Percentiles rank a stretch among this genome's conserved stretches.
These are phyloP conservation scores for Thymelicus lineola DNA, from an alignment of 2,888 invertebrate genomes.

Conservation along the genomic window DNA sequence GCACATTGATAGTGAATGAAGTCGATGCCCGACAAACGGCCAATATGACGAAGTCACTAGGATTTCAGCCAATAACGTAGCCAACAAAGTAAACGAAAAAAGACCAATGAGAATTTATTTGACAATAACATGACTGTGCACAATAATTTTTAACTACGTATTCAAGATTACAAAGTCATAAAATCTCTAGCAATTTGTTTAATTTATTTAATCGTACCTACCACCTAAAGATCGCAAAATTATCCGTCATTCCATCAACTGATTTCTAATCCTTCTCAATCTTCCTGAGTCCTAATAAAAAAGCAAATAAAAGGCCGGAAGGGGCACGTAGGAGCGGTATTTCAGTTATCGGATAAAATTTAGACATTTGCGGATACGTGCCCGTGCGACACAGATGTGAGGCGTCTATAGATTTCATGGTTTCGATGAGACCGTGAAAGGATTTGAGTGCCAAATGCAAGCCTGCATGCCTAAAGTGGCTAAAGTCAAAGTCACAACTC, in stretches of 20 bases:
- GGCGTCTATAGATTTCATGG: neutral
- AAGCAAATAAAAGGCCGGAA: conserved; percentile 53
- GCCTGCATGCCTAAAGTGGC: too few relatives aligned
- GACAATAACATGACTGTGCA: too few relatives aligned
- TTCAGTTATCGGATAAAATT: conserved; percentile 70
- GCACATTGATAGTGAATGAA: neutral
- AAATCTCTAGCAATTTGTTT: too few relatives aligned
- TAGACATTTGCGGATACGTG: conserved; percentile 67
- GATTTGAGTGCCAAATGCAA: too few relatives aligned
- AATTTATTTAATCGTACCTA: neutral
- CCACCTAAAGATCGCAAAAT: neutral
- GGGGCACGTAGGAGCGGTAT: conserved; percentile 62
- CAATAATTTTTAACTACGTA: too few relatives aligned
- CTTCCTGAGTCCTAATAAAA: conserved; percentile 37
- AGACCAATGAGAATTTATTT: too few relatives aligned
- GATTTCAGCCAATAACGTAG: too few relatives aligned
- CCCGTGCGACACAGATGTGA: conserved; percentile 2
- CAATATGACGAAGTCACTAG: too few relatives aligned
- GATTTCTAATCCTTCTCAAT: conserved; percentile 24
- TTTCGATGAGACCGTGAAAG: too few relatives aligned
- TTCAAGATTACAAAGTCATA: too few relatives aligned
- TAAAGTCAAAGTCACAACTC: too few relatives aligned
- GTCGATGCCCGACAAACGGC: neutral
- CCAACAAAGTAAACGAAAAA: too few relatives aligned
- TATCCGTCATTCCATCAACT: neutral